phyloP scores from a whole-genome alignment of 2,888 invertebrate genomes.

The Arenicola marina region DNA sequence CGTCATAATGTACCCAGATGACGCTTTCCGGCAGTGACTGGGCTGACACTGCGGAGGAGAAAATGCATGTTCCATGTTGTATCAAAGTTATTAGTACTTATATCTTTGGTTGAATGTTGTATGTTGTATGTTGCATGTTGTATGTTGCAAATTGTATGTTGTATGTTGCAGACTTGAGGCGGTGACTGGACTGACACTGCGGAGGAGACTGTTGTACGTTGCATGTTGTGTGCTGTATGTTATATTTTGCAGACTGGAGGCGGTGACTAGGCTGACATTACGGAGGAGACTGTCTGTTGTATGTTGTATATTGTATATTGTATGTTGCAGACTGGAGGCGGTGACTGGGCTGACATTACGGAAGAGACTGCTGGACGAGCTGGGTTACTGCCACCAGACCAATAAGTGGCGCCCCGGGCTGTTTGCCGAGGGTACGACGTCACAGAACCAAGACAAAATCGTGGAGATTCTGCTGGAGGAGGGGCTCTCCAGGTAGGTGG shows the following conservation, averaged over 20 bases:
- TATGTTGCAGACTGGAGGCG: slow-evolving; percentile 53
- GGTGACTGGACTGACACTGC: no score
- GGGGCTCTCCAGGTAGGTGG: slow-evolving; percentile 17
- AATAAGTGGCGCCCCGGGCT: slow-evolving; percentile 56
- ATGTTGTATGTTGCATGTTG: no score
- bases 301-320: neutral
- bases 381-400: slow-evolving; percentile 56
- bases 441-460: slow-evolving; percentile 53
- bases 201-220: no score
- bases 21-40: no score
- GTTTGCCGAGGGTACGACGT: slow-evolving; percentile 58
- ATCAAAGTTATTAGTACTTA: no score
- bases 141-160: neutral
- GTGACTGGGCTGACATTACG: slow-evolving; percentile 53
- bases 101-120: no score
- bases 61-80: no score
- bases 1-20: no score
- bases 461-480: slow-evolving; percentile 43
- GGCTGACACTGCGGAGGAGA: no score
- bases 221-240: no score
- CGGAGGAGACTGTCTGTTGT: slow-evolving; percentile 43
- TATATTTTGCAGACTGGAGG: slow-evolving; percentile 52
- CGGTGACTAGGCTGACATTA: slow-evolving; percentile 53
- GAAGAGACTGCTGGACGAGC: slow-evolving; percentile 50
- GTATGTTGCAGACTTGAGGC: no score